phyloP scores from a whole-genome alignment of 2,888 invertebrate species.

The Chirona hameri region DNA sequence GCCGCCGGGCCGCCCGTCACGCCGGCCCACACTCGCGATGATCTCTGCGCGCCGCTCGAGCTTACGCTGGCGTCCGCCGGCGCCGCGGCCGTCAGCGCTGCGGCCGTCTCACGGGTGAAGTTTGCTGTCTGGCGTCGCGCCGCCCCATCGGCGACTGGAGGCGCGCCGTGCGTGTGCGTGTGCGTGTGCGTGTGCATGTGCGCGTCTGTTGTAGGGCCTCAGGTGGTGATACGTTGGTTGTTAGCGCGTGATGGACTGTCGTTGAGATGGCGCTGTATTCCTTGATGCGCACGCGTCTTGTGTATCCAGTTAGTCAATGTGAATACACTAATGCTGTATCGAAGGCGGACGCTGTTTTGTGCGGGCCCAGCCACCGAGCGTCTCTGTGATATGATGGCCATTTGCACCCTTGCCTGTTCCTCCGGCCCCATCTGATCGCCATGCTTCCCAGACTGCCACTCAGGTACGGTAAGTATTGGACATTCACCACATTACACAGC shows the following conservation, averaged over 20 bases:
- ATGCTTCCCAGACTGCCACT: no score
- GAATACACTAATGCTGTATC: conserved; percentile 26
- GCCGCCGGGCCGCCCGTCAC: neutral
- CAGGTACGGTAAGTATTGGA: no score
- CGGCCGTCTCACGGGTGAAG: no score
- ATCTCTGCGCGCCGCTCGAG: neutral
- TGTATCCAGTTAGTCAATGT: conserved; percentile 10
- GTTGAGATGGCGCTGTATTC: neutral
- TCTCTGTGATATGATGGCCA: no score
- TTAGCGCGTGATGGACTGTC: neutral
- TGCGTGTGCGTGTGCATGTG: no score
- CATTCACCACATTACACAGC: no score
- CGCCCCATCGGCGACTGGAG: neutral
- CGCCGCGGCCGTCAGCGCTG: neutral
- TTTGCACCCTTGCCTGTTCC: no score
- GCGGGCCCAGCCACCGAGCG: no score
- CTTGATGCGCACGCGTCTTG: neutral
- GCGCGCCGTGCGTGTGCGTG: neutral
- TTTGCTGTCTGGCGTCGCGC: neutral
- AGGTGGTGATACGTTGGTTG: conserved; percentile 3
- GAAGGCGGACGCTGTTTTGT: no score
- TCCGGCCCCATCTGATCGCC: no score
- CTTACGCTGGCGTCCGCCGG: neutral
- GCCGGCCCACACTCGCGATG: neutral
- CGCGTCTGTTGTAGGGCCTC: neutral